phyloP scores from a whole-genome alignment of 2,888 invertebrate species.

The Tinea pellionella region DNA sequence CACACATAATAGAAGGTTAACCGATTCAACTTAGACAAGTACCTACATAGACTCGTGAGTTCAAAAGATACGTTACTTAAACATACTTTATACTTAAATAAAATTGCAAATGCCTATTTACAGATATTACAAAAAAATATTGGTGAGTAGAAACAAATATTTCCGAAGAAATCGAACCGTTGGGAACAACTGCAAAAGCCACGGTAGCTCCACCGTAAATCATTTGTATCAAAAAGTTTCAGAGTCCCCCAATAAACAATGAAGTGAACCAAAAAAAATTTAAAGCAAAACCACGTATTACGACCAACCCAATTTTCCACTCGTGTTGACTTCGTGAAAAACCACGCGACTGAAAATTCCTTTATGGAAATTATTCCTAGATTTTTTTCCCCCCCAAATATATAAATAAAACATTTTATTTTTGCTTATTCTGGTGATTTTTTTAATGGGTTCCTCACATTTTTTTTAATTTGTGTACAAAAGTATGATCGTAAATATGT shows the following conservation, averaged over 20 bases:
- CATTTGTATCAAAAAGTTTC: not conserved
- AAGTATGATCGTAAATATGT: too few species aligned
- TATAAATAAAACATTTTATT: too few species aligned
- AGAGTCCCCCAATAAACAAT: not conserved
- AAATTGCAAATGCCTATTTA: too few species aligned
- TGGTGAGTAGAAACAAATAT: not conserved
- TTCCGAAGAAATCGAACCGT: not conserved
- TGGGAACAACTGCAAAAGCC: not conserved
- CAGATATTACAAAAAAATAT: not conserved
- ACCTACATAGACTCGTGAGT: too few species aligned
- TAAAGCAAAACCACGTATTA: not conserved
- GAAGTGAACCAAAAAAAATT: not conserved
- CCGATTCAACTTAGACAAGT: too few species aligned
- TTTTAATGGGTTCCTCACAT: too few species aligned
- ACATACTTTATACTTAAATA: too few species aligned
- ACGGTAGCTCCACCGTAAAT: not conserved
- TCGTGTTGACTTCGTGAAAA: not conserved
- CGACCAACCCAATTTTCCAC: conserved; percentile 9
- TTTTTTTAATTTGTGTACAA: too few species aligned
- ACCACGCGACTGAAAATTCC: not conserved
- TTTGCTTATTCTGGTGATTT: too few species aligned
- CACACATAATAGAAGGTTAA: too few species aligned
- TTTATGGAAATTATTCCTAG: not conserved
- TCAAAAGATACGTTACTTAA: too few species aligned
- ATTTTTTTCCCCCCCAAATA: too few species aligned